Base-by-base conservation (phyloP, 1,140 invertebrate species). In the Euura lappo region DNA sequence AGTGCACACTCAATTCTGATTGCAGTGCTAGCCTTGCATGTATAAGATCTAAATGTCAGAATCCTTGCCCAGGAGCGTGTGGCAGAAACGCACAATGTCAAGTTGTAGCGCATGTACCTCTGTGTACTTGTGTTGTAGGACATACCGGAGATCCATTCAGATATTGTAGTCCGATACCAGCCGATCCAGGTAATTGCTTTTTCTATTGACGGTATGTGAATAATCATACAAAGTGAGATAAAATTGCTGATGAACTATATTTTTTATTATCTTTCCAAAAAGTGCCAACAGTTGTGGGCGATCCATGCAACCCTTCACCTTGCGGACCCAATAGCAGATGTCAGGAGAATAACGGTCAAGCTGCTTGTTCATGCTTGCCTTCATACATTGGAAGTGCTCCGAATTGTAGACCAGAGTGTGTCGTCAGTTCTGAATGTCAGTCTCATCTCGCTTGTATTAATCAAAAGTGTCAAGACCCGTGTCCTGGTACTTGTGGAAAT, bases 291-390 rank as follows among this genome's bases (percentile, higher is more conserved):
- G 28, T 43, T 8, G 66, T 78, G 2, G 68, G 77, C 4, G 83
- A 90, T 75, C 88, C 89, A 2, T 91, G 90, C 73, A 80, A 86
- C 71, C 90, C 90, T 3, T 88, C 84, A 73, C 90, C 91, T 8
- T 93, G 92, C 77, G 92, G 91, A 43, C 73, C 81, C 6, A 91
- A 90, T 77, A 88, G 89, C 11, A 78, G 87, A 67, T 92, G 91
- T 72, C 83, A 82, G 28, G 84, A 87, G 47, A 83, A 86, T 60
- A 87, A 87, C 47, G 83, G 80, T 4, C 78, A 86, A 68, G 88
- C 86, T 2, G 81, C 85, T 2, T 90, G 89, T 71, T 80, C 84
- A n/a, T 93, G 92, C 81, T 80, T 87, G 65, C 76, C 84, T 6
- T 89, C 88, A 71, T 90, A 88, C 77, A 87, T 87, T 71, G 91